These are phyloP conservation scores for Calyptommatus sinebrachiatus DNA, from an alignment of 2,113 vertebrate species.

Conservation along the genomic window DNA sequence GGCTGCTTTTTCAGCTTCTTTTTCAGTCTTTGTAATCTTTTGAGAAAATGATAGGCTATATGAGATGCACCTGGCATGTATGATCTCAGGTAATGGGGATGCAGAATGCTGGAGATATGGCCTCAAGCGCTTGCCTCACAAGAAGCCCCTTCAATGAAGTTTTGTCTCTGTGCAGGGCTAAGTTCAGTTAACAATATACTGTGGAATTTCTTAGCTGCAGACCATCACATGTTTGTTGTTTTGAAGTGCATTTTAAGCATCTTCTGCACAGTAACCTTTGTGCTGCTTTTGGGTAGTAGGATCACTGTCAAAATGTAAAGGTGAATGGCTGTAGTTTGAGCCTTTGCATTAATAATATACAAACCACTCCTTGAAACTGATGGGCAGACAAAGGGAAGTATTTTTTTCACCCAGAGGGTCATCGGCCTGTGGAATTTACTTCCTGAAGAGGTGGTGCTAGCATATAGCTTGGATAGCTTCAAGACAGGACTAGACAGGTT, in stretches of 20 bases:
- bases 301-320: not conserved
- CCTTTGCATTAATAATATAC: not conserved
- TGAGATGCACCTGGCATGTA: not conserved
- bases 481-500: no score
- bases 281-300: not conserved
- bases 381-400: no score
- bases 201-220: not conserved
- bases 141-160: conserved; percentile 7
- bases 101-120: conserved; percentile 5
- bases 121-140: conserved; percentile 5
- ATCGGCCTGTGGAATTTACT: no score
- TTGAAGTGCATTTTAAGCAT: not conserved
- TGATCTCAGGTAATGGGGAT: conserved; percentile 1
- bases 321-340: not conserved
- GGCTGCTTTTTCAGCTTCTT: not conserved
- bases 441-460: no score
- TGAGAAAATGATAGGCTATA: not conserved
- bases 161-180: not conserved
- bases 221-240: not conserved
- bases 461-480: no score
- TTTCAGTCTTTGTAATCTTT: not conserved
- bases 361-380: no score
- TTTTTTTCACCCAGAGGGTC: no score
- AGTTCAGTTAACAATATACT: not conserved
- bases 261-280: not conserved